A percentile compares a stretch with the other conserved stretches of the same genome.
phyloP scores from a whole-genome alignment of 2,113 vertebrate genomes.

The Nicator chloris region DNA sequence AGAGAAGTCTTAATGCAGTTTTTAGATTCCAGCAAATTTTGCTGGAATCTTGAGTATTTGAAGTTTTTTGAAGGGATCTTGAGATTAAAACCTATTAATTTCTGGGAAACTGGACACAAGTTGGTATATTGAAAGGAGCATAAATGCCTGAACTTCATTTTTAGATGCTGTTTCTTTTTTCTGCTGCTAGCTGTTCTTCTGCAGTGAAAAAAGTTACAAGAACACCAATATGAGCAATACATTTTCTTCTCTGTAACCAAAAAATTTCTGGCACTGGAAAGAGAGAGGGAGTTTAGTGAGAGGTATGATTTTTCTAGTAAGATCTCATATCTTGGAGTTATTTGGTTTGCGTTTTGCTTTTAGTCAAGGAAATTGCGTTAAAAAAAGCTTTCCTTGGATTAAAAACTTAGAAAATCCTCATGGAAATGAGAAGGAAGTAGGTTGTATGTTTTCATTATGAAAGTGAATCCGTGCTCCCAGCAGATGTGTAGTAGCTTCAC shows the following conservation, averaged over 20 bases:
- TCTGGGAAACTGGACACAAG: neutral
- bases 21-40: neutral
- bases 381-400: neutral
- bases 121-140: neutral
- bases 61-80: neutral
- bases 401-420: neutral
- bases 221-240: neutral
- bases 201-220: neutral
- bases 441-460: neutral
- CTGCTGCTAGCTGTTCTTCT: neutral
- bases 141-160: no score
- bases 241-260: neutral
- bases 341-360: neutral
- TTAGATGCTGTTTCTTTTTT: neutral
- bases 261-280: neutral
- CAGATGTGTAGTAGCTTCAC: neutral
- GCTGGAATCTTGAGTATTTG: neutral
- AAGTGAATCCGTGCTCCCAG: neutral
- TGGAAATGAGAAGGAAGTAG: neutral
- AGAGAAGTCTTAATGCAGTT: constrained; percentile 24
- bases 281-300: neutral
- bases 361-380: neutral
- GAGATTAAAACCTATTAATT: neutral
- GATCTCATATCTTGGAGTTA: neutral
- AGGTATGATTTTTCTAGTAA: neutral